Conservation (phyloP, 2,888 invertebrate genomes). For the Sussaba pulchella region DNA sequence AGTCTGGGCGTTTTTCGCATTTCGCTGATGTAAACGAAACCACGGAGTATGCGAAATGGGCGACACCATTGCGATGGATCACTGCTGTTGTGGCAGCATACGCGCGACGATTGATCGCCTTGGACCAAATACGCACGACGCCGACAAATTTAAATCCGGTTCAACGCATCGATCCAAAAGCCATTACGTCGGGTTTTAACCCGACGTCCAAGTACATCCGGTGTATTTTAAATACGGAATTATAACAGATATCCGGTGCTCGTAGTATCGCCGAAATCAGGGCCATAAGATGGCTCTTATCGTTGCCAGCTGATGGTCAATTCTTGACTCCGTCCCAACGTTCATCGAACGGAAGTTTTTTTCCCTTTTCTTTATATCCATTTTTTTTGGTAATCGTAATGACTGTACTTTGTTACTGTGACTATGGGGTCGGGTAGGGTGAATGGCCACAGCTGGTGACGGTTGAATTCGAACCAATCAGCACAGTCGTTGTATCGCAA, state of each 20-base stretch:
- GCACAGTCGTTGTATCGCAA: too few species aligned
- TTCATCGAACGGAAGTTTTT: too few species aligned
- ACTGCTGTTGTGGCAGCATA: constrained; percentile 31
- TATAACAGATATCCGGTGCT: too few species aligned
- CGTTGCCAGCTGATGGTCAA: too few species aligned
- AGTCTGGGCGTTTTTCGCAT: constrained; percentile 17
- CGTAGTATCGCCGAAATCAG: not conserved
- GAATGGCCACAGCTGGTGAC: too few species aligned
- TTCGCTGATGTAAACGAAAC: constrained; percentile 25
- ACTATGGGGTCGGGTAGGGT: too few species aligned
- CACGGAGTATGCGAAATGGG: not conserved
- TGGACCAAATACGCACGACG: constrained; percentile 52
- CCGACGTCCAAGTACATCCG: not conserved
- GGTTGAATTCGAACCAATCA: too few species aligned
- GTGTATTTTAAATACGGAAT: not conserved
- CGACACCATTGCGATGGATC: constrained; percentile 12
- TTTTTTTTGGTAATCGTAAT: too few species aligned
- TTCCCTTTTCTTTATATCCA: too few species aligned
- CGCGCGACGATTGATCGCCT: constrained; percentile 68
- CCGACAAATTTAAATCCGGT: constrained; percentile 66
- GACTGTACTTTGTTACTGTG: too few species aligned
- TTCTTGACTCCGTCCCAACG: too few species aligned
- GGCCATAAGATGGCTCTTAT: too few species aligned
- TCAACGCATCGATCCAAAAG: constrained; percentile 5
- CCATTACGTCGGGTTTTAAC: not conserved